Percentiles rank a stretch among this genome's conserved stretches.
Evolutionary conservation across 2,113 vertebrate genomes (phyloP).

Genomic region (Carettochelys insculpta): DNA sequence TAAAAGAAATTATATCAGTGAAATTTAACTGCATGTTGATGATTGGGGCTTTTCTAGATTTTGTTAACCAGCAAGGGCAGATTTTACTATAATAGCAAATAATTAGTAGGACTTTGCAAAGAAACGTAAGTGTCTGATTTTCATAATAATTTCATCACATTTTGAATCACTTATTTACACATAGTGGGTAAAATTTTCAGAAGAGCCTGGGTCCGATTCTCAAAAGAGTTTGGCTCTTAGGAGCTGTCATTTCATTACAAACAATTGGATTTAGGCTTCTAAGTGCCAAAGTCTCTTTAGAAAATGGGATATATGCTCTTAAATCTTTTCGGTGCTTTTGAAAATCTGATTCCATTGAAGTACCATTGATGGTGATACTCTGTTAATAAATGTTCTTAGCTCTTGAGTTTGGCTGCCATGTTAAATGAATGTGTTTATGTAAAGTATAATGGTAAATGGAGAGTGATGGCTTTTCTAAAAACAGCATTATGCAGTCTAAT

Average conservation of each 20-base stretch:
- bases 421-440: background rate
- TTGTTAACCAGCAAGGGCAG: background rate
- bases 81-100: background rate
- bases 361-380: background rate
- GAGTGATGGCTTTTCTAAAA: background rate
- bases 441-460: background rate
- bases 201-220: background rate
- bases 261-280: background rate
- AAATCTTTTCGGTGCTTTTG: background rate
- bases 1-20: background rate
- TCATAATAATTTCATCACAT: background rate
- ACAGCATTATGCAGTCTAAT: too few species aligned
- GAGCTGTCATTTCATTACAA: background rate
- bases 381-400: background rate
- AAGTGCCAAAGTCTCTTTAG: background rate
- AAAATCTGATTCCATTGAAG: background rate
- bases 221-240: background rate
- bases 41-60: background rate
- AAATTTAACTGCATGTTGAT: background rate
- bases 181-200: rapidly evolving
- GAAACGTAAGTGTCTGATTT: background rate
- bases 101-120: rapidly evolving
- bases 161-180: background rate
- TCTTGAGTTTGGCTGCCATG: background rate
- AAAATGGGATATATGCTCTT: background rate